Percentiles rank a stretch among this genome's conserved stretches.
Evolutionary conservation across 2,113 vertebrate genomes (phyloP).

Genomic region (Bubo blakistoni): DNA sequence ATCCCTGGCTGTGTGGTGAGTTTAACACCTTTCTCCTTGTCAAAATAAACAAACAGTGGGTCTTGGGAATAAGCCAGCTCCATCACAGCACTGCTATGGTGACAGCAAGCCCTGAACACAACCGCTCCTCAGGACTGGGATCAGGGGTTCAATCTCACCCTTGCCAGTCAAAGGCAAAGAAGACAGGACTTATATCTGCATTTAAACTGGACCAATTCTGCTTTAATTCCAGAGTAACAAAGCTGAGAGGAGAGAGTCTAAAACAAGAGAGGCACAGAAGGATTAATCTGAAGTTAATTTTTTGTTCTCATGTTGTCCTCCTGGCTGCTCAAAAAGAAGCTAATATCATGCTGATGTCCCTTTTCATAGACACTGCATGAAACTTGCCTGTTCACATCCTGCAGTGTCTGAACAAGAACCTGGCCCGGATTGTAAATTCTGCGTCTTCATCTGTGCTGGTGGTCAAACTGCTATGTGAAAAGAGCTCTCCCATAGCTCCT

Average conservation of each 20-base stretch:
- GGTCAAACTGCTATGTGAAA: constrained; percentile 17
- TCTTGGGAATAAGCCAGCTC: neutral
- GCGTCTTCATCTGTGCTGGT: neutral
- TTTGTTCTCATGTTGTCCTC: neutral
- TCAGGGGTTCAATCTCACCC: neutral
- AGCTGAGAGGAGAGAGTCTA: neutral
- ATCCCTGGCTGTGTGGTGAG: neutral
- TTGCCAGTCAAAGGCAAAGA: neutral
- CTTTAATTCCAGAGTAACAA: neutral
- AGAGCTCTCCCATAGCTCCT: neutral
- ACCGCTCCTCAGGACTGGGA: neutral
- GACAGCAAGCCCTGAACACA: neutral
- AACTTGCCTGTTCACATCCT: neutral
- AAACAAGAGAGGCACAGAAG: neutral
- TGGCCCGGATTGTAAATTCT: neutral
- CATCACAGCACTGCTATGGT: neutral
- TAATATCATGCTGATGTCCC: neutral
- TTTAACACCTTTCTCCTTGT: neutral
- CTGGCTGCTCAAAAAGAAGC: neutral
- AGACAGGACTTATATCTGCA: neutral
- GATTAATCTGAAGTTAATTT: neutral
- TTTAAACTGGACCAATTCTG: neutral
- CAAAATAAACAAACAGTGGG: neutral
- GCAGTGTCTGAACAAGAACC: neutral
- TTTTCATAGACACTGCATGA: neutral